Evolutionary conservation across 2,113 vertebrate species (phyloP).

Genomic region (Zosterops japonicus): DNA sequence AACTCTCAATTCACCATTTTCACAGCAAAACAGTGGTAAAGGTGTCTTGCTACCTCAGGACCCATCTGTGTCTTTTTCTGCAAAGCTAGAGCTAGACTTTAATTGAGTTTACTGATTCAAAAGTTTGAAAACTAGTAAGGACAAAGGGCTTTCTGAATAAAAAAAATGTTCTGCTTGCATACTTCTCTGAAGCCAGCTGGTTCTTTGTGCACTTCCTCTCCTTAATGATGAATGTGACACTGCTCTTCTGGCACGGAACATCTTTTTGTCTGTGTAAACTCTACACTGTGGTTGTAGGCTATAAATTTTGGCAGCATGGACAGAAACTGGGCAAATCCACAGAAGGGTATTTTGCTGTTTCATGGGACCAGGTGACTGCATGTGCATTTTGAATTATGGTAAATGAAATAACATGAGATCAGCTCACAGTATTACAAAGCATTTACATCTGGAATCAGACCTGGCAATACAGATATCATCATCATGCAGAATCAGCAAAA

Average conservation of each 20-base stretch:
- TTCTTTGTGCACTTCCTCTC: not conserved
- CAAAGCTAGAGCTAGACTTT: not conserved
- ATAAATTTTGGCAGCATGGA: not conserved
- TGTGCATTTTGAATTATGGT: not conserved
- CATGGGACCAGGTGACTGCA: not conserved
- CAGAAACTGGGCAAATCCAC: not conserved
- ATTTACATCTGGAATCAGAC: not conserved
- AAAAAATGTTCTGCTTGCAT: not conserved
- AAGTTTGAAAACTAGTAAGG: not conserved
- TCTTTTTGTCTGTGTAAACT: not conserved
- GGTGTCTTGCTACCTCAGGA: not conserved
- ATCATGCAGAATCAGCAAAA: not conserved
- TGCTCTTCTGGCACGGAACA: not conserved
- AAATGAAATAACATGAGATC: not conserved
- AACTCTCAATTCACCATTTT: not conserved
- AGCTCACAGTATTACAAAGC: not conserved
- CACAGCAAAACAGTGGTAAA: not conserved
- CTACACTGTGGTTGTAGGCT: not conserved
- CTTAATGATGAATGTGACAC: not conserved
- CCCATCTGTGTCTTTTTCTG: not conserved
- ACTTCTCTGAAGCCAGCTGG: not conserved
- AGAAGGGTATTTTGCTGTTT: not conserved
- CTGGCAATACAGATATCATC: not conserved
- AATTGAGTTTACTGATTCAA: not conserved
- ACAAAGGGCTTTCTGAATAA: not conserved